Percentiles rank a stretch among this genome's conserved stretches.
Conservation (phyloP, 2,113 vertebrate species). For the Anoplopoma fimbria region DNA sequence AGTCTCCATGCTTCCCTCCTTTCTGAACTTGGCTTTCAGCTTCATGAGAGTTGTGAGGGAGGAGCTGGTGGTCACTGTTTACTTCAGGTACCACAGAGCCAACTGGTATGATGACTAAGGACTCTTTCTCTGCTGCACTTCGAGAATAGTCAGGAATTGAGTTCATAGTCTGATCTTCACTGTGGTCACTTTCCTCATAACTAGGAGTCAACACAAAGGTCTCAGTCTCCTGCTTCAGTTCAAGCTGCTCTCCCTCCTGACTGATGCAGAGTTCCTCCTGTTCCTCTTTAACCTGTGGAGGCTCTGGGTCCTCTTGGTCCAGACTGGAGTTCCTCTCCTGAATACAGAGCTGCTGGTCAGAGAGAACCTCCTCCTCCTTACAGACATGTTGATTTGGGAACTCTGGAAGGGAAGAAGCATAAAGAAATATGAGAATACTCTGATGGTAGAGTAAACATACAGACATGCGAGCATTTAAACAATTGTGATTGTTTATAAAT, state of each 20-base stretch:
- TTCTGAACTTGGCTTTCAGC: constrained; percentile 8
- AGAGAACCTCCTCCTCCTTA: background rate
- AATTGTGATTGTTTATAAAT: too few relatives aligned
- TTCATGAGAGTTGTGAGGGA: background rate
- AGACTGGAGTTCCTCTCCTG: too few relatives aligned
- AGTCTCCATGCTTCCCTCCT: background rate
- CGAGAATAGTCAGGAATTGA: too few relatives aligned
- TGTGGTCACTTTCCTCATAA: background rate
- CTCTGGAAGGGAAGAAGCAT: background rate
- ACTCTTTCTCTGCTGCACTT: too few relatives aligned
- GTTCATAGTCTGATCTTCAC: background rate
- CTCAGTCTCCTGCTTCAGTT: background rate
- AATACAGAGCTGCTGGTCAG: too few relatives aligned
- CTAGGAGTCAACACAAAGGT: background rate
- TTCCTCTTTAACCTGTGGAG: too few relatives aligned
- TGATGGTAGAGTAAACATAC: background rate
- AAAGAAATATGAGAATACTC: background rate
- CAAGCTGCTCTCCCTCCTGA: background rate
- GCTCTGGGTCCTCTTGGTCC: too few relatives aligned
- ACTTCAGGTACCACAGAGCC: too few relatives aligned
- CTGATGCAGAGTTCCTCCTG: too few relatives aligned
- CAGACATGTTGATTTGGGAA: constrained; percentile 13
- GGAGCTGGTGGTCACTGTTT: background rate
- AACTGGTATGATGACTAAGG: too few relatives aligned
- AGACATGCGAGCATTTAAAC: background rate